Conservation (phyloP, 2,888 invertebrate species). For the Choristoneura rosaceana region DNA sequence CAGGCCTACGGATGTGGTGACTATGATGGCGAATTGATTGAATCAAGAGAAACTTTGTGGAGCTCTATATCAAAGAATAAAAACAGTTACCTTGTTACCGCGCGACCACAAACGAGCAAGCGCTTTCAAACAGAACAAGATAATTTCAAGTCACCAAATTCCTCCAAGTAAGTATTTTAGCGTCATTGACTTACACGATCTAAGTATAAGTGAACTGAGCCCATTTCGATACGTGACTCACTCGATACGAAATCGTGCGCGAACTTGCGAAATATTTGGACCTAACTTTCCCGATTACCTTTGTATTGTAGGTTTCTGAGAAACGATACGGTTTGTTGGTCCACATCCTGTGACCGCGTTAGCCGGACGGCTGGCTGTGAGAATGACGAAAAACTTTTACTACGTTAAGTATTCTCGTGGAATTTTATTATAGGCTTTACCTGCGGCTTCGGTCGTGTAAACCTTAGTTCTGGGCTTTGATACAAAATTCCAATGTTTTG, state of each 20-base stretch:
- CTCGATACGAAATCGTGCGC: slow-evolving; percentile 61
- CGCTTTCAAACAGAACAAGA: background rate
- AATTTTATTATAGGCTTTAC: background rate
- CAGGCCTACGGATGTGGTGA: no score
- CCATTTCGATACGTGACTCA: slow-evolving; percentile 66
- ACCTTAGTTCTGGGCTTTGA: no score
- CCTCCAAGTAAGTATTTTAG: background rate
- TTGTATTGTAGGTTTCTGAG: slow-evolving; percentile 52
- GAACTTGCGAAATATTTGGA: slow-evolving; percentile 61
- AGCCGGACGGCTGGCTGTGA: background rate
- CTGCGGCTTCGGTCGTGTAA: no score
- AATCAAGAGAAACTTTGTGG: no score
- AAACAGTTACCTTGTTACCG: no score
- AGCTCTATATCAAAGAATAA: no score
- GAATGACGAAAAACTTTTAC: background rate
- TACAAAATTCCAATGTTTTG: no score
- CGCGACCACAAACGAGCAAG: no score
- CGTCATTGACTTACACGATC: slow-evolving; percentile 7
- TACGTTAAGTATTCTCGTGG: background rate
- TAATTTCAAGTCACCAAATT: slow-evolving; percentile 12
- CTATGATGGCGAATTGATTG: no score
- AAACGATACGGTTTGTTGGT: slow-evolving; percentile 51
- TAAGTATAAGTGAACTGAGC: slow-evolving; percentile 55
- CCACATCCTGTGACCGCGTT: slow-evolving; percentile 5
- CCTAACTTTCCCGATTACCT: slow-evolving; percentile 55